A percentile compares a stretch with the other conserved stretches of the same genome.
These are phyloP conservation scores for Drosophila ambigua DNA, from an alignment of 1,140 invertebrate species.

Conservation along the genomic window DNA sequence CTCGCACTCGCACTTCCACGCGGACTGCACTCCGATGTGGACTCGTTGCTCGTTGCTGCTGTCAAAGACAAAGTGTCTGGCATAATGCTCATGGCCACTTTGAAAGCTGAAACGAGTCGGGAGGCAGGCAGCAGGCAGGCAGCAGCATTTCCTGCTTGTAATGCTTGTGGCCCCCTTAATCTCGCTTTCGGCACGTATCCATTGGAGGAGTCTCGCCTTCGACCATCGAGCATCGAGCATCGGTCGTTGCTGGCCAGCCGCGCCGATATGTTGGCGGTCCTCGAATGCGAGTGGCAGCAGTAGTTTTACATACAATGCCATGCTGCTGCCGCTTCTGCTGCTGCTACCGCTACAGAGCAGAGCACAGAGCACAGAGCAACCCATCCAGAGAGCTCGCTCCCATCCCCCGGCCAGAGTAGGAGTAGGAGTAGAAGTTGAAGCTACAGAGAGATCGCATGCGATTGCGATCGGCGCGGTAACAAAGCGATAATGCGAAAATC, in stretches of 20 bases:
- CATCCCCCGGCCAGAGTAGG: too few relatives aligned
- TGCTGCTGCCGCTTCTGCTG: conserved; percentile 48
- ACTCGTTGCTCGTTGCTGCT: conserved; percentile 33
- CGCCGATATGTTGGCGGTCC: conserved; percentile 60
- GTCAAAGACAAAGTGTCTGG: conserved; percentile 80
- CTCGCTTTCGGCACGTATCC: conserved; percentile 69
- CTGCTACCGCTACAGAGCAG: neutral
- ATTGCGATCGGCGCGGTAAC: conserved; percentile 81
- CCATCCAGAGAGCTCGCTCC: neutral
- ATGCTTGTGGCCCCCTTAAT: conserved; percentile 62
- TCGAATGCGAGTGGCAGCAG: conserved; percentile 47
- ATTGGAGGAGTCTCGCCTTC: too few relatives aligned
- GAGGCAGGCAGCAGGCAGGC: neutral
- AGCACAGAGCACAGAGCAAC: too few relatives aligned
- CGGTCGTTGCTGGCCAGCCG: too few relatives aligned
- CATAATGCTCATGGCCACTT: conserved; percentile 74
- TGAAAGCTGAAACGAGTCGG: conserved; percentile 71
- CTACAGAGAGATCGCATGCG: conserved; percentile 65
- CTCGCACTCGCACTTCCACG: neutral
- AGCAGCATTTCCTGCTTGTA: conserved; percentile 75
- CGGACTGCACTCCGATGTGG: neutral
- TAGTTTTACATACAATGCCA: conserved; percentile 79
- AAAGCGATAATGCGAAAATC: conserved; percentile 84
- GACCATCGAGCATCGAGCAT: too few relatives aligned
- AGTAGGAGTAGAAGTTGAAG: neutral